Conservation (phyloP, 2,888 invertebrate species). For the Folsomia manolachei region DNA sequence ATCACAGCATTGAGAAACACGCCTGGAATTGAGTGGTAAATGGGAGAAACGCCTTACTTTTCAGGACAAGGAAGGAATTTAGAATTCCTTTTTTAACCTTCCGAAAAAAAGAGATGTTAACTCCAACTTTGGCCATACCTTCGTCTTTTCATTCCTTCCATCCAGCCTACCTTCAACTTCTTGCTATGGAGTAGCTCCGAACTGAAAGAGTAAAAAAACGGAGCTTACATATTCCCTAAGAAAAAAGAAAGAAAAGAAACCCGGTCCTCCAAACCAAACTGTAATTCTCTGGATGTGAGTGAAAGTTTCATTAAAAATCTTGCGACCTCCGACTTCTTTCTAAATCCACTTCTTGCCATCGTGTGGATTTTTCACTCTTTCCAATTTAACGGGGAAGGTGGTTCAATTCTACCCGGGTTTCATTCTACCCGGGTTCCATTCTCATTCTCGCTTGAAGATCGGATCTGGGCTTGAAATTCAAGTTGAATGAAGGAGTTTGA, state of each 20-base stretch:
- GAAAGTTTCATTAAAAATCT: conserved; percentile 20
- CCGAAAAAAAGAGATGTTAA: conserved; percentile 2
- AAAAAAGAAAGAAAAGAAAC: not conserved
- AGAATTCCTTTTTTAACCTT: not conserved
- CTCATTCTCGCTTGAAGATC: not conserved
- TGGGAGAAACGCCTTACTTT: not conserved
- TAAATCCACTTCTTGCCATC: not conserved
- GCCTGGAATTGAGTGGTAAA: not conserved
- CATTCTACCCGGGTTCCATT: no score
- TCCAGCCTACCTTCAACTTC: not conserved
- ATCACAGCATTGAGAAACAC: not conserved
- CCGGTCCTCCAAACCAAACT: not conserved
- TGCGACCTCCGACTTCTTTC: conserved; percentile 8
- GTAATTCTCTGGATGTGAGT: not conserved
- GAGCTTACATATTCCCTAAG: not conserved
- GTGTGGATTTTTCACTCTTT: conserved; percentile 9
- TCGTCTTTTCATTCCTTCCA: no score
- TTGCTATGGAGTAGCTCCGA: not conserved
- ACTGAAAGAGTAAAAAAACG: not conserved
- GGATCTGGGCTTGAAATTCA: not conserved
- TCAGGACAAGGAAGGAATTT: not conserved
- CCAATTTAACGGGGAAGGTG: not conserved
- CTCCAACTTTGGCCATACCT: no score
- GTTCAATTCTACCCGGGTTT: not conserved
- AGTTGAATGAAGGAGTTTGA: not conserved